These are phyloP conservation scores for Zaprionus africanus DNA, from an alignment of 1,140 invertebrate genomes.

Conservation along the genomic window DNA sequence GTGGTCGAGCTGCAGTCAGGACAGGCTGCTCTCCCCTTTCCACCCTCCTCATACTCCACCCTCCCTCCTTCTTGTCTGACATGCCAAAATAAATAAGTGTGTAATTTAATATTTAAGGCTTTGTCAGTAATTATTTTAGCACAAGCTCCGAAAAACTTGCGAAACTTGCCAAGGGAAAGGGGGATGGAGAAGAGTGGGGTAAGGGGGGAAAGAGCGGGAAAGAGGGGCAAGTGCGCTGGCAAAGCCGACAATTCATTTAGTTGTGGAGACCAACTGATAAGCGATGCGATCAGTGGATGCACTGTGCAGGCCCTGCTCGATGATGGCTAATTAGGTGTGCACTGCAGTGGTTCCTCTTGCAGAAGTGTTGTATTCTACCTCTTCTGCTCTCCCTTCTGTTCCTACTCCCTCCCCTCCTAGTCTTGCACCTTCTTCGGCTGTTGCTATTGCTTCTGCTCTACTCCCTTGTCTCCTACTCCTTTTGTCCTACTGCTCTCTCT, in stretches of 20 bases:
- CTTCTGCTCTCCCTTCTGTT: neutral
- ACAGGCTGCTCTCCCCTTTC: neutral
- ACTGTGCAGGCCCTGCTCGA: neutral
- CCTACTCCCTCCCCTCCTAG: neutral
- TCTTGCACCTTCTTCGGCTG: neutral
- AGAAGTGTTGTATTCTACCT: no score
- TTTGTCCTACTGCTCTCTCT: neutral
- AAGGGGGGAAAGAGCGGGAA: neutral
- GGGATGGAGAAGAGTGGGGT: neutral
- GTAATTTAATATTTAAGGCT: conserved; percentile 81
- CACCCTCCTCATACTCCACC: no score
- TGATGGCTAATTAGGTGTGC: neutral
- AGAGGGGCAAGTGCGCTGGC: neutral
- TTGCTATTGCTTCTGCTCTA: no score
- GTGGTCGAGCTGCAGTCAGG: conserved; percentile 24
- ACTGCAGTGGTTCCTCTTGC: neutral
- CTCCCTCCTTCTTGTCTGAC: neutral
- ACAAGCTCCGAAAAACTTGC: conserved; percentile 57
- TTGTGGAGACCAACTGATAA: neutral
- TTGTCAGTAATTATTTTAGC: conserved; percentile 78
- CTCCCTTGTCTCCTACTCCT: neutral
- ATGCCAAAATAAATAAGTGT: conserved; percentile 76
- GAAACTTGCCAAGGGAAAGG: conserved; percentile 23
- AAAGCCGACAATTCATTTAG: conserved; percentile 13
- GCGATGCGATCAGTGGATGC: conserved; percentile 1